Conservation (phyloP, 2,797 vertebrate species). For the Myotis findleyi region DNA sequence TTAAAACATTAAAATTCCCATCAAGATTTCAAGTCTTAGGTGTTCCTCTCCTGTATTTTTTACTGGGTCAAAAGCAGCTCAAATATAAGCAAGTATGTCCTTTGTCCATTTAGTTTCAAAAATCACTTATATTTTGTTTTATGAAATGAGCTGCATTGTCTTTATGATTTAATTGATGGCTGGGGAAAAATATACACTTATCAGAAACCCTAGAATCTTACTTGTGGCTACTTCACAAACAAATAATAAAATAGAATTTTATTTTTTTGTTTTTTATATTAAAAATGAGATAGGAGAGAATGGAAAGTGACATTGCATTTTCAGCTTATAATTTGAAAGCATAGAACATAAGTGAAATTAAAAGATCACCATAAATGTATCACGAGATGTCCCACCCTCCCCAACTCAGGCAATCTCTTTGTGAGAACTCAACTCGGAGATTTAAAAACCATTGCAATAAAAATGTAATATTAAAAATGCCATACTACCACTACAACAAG, state of each 20-base stretch:
- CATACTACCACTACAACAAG: neutral
- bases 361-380: neutral
- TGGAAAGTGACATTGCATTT: neutral
- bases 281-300: neutral
- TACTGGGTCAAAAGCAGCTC: conserved; percentile 35
- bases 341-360: neutral
- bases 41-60: neutral
- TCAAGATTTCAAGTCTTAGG: neutral
- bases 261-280: neutral
- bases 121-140: conserved; percentile 49
- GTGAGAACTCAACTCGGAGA: neutral
- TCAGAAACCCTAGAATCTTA: neutral
- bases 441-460: neutral
- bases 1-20: neutral
- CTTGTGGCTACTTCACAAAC: neutral
- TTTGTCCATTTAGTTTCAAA: neutral
- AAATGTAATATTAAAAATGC: neutral
- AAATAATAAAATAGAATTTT: neutral
- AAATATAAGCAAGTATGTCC: neutral
- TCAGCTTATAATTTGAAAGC: conserved; percentile 40
- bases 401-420: neutral
- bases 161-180: neutral
- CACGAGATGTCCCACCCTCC: neutral
- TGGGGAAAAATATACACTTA: neutral
- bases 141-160: neutral